Conservation (phyloP, 2,888 invertebrate genomes). For the Hermaeophaga mercurialis region DNA sequence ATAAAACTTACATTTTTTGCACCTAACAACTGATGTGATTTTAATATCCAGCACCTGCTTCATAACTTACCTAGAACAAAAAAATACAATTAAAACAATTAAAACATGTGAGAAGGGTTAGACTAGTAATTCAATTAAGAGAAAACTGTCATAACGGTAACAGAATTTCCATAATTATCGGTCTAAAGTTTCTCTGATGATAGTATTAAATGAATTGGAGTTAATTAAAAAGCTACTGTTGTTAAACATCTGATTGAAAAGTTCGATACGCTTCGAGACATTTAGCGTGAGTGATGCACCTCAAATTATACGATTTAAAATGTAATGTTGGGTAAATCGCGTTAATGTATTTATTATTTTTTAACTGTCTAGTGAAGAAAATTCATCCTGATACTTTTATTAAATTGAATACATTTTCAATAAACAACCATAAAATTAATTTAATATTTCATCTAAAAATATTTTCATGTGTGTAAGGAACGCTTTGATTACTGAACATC, state of each 20-base stretch:
- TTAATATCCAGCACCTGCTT: constrained; percentile 5
- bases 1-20: background rate
- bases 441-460: too few relatives aligned
- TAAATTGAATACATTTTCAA: too few relatives aligned
- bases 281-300: constrained; percentile 13
- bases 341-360: too few relatives aligned
- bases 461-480: too few relatives aligned
- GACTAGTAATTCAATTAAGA: constrained; percentile 20
- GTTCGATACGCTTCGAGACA: constrained; percentile 10
- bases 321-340: background rate
- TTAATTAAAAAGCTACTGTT: constrained; percentile 24
- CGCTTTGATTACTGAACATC: too few relatives aligned
- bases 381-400: too few relatives aligned
- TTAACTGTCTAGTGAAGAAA: too few relatives aligned
- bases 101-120: constrained; percentile 1
- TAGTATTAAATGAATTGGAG: constrained; percentile 16
- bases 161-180: constrained; percentile 25
- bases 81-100: constrained; percentile 24
- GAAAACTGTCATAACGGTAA: constrained; percentile 21
- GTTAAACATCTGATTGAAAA: constrained; percentile 22
- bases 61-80: constrained; percentile 30
- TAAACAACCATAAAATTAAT: too few relatives aligned
- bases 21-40: constrained; percentile 2
- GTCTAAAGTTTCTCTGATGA: constrained; percentile 19
- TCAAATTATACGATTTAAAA: background rate